Conservation (phyloP, 2,797 vertebrate genomes). For the Alosa sapidissima region DNA sequence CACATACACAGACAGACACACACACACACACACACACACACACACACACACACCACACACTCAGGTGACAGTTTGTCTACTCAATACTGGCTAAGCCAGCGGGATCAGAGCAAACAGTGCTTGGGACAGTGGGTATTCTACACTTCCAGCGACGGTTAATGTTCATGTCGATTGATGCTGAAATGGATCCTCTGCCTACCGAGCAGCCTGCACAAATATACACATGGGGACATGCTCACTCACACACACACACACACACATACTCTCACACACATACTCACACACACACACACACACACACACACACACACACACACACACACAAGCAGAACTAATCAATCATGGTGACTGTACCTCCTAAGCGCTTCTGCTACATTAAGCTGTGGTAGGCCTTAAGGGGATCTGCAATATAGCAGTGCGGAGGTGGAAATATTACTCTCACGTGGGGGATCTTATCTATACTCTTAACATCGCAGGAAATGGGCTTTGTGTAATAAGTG, state of each 20-base stretch:
- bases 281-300: slow-evolving; percentile 25
- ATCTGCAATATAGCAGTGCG: background rate
- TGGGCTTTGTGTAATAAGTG: background rate
- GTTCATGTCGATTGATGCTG: slow-evolving; percentile 14
- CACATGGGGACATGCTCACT: background rate
- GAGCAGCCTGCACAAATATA: background rate
- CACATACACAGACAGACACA: slow-evolving; percentile 1
- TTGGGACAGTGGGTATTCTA: background rate
- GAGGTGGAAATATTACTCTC: background rate
- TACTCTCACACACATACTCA: slow-evolving; percentile 29
- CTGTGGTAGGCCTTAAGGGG: background rate
- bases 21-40: background rate
- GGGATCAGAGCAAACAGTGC: background rate
- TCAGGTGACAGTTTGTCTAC: slow-evolving; percentile 44
- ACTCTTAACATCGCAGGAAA: background rate
- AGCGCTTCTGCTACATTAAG: slow-evolving; percentile 22
- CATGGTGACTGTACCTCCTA: background rate
- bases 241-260: slow-evolving; percentile 30
- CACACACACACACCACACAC: background rate
- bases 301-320: background rate
- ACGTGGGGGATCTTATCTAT: background rate
- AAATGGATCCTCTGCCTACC: slow-evolving; percentile 19
- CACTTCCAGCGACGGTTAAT: background rate
- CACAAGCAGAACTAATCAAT: slow-evolving; percentile 20
- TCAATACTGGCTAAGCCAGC: slow-evolving; percentile 39